phyloP scores from a whole-genome alignment of 2,888 invertebrate species.

The Cephus spinipes region DNA sequence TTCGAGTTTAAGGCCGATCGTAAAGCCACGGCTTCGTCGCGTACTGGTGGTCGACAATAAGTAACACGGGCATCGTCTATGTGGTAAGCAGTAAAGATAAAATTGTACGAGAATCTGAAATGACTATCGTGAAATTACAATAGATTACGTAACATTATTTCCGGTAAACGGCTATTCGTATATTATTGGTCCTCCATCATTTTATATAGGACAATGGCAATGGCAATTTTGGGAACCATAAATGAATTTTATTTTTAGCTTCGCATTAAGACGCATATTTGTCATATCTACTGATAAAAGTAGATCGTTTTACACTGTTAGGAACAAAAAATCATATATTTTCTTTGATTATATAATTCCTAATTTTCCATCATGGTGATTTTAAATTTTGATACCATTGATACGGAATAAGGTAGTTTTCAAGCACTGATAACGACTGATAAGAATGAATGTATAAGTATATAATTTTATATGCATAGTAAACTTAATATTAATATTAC shows the following conservation, averaged over 20 bases:
- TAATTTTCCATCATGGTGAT: too few relatives aligned
- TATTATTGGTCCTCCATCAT: not conserved
- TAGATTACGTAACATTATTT: not conserved
- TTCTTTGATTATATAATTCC: too few relatives aligned
- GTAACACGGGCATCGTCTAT: not conserved
- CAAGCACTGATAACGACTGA: not conserved
- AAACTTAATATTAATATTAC: too few relatives aligned
- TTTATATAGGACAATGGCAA: not conserved
- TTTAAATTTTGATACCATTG: too few relatives aligned
- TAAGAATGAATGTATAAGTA: not conserved
- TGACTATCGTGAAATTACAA: not conserved
- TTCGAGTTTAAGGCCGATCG: not conserved
- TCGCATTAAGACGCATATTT: too few relatives aligned
- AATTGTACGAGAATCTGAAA: not conserved
- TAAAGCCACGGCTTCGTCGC: not conserved
- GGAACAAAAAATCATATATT: too few relatives aligned
- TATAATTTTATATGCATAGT: not conserved
- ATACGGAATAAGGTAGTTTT: too few relatives aligned
- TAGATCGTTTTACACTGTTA: too few relatives aligned
- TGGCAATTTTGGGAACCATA: not conserved
- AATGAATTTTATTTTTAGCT: not conserved
- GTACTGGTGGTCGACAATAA: not conserved
- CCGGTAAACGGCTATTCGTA: not conserved
- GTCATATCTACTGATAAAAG: too few relatives aligned
- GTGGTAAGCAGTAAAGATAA: not conserved